Conservation (phyloP, 2,888 invertebrate species). For the Caenorhabditis drosophilae region DNA sequence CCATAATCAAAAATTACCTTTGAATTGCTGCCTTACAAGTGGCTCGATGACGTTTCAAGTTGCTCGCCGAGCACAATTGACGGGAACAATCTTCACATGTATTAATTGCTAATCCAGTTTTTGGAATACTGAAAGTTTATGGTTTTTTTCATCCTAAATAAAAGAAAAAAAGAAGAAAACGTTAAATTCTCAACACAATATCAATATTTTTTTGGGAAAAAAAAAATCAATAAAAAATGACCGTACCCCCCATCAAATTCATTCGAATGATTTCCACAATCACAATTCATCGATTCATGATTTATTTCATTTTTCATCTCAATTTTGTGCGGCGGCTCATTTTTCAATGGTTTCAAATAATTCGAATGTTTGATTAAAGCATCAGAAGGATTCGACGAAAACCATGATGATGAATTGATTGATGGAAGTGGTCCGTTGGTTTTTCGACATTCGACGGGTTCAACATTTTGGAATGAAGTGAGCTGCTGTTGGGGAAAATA, state of each 20-base stretch:
- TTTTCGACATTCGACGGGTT: too few relatives aligned
- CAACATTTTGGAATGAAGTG: too few relatives aligned
- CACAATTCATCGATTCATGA: not conserved
- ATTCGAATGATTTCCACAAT: not conserved
- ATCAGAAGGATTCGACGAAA: slow-evolving; percentile 4
- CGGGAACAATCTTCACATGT: slow-evolving; percentile 45
- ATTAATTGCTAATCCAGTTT: slow-evolving; percentile 12
- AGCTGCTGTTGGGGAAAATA: not conserved
- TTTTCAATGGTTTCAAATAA: too few relatives aligned
- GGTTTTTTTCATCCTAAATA: too few relatives aligned
- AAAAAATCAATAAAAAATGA: not conserved
- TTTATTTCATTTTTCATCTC: not conserved
- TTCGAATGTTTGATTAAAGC: too few relatives aligned
- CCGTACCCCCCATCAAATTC: not conserved
- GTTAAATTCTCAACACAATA: not conserved
- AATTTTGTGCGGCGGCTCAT: too few relatives aligned
- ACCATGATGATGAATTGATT: slow-evolving; percentile 27
- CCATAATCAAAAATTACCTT: slow-evolving; percentile 3
- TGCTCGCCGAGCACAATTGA: slow-evolving; percentile 54
- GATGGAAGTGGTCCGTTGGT: slow-evolving; percentile 14
- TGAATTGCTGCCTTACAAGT: slow-evolving; percentile 47
- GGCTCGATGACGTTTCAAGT: slow-evolving; percentile 53
- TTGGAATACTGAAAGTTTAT: slow-evolving; percentile 10
- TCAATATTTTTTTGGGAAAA: not conserved
- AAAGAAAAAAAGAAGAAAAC: slow-evolving; percentile 1